Base-by-base conservation (phyloP, 2,888 invertebrate species). In the Colletes collaris region DNA sequence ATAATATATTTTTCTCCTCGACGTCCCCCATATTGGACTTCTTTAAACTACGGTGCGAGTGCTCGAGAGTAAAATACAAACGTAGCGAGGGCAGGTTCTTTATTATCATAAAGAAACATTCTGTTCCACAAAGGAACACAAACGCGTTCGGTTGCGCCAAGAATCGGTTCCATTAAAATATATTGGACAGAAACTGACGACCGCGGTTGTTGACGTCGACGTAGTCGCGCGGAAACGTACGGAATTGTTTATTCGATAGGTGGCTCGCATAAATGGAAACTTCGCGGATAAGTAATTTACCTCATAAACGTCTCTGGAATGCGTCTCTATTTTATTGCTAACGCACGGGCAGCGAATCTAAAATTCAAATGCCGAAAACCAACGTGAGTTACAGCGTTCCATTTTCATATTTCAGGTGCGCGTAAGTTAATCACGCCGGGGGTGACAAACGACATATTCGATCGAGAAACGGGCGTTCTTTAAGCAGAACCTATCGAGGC, bases 291-390 rank as follows among this genome's bases (percentile, higher is more conserved):
- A 78, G 78, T 78, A 78, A 79, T 72, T 79, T 79, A 72, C 72
- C 72, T 44, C 46, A 59, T 78, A 79, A 78, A 63, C 78, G 65
- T 63, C 72, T 40, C 70, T 13, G 60, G 62, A 71, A 49, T 50
- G 59, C 44, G 52, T 62, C 52, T 35, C 56, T 78, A 72, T 79
- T 27, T 77, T 77, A 77, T 71, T 52, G 63, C 71, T 49, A 56
- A 56, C 65, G n/a, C 52, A 49, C 13, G 19, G 0, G 8, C 44
- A 46, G 16, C 58, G 63, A 49, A 79, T 79, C 46, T 79, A 56
- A 71, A 79, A 79, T 79, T 79, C 78, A 77, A 77, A 79, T 79
- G 37, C n/a, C 63, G 50, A 50, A 60, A 71, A 79, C 65, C 78
- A 66, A 8, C 46, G 44, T 71, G 77, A 71, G 60, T 59, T 71